Percentiles rank a stretch among this genome's conserved stretches.
phyloP scores from a whole-genome alignment of 37 sponge, comb jelly and placozoan species.

The Cliona cf. orientalis region DNA sequence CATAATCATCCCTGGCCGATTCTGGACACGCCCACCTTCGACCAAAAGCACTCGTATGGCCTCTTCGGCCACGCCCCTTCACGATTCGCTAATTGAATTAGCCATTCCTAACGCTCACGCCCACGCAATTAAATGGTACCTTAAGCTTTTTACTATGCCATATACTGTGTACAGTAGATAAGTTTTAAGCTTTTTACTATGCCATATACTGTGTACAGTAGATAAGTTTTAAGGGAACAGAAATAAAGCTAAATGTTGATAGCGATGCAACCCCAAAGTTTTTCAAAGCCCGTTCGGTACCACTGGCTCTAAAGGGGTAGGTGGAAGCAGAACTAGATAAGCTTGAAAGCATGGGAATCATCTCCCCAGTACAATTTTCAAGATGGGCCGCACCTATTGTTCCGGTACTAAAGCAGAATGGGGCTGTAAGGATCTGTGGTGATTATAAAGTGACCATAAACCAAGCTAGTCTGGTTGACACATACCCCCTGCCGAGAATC shows the following conservation, averaged over 20 bases:
- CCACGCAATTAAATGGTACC: no score
- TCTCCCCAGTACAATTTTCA: conserved; percentile 32
- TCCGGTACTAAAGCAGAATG: conserved; percentile 46
- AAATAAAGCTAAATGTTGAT: conserved; percentile 19
- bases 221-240: conserved; percentile 17
- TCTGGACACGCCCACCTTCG: no score
- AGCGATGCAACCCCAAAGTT: conserved; percentile 30
- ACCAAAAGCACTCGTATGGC: no score
- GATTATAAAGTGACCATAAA: conserved; percentile 65
- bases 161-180: no score
- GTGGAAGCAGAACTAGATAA: conserved; percentile 42
- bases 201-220: no score
- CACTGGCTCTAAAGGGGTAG: conserved; percentile 9
- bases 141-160: no score
- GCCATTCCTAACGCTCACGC: no score
- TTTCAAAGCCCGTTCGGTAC: conserved; percentile 22
- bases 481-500: conserved; percentile 49
- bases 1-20: no score
- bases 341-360: conserved; percentile 34
- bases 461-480: conserved; percentile 33
- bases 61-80: no score
- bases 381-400: conserved; percentile 72
- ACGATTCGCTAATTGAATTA: no score
- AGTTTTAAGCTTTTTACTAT: no score
- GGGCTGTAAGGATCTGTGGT: conserved; percentile 52